phyloP scores from a whole-genome alignment of 2,888 invertebrate genomes.

The Hesperia comma region DNA sequence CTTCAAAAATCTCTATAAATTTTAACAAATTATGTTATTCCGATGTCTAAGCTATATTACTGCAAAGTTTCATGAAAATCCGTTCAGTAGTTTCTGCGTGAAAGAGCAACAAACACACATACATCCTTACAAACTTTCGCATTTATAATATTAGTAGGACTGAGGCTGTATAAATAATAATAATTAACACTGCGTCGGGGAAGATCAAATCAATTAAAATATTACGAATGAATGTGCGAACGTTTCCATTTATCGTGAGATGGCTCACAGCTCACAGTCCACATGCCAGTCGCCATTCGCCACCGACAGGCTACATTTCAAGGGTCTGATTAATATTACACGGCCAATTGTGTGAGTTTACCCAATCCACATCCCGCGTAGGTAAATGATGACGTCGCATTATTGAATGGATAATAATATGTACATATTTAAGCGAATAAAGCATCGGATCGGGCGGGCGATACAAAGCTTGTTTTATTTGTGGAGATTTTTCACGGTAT shows the following conservation, averaged over 20 bases:
- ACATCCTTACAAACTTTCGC: too few species aligned
- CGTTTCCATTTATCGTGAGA: slow-evolving; percentile 19
- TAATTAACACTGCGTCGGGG: slow-evolving; percentile 7
- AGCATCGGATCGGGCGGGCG: slow-evolving; percentile 44
- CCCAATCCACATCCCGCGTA: slow-evolving; percentile 46
- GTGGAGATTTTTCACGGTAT: slow-evolving; percentile 70
- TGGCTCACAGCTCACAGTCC: slow-evolving; percentile 7
- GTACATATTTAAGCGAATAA: slow-evolving; percentile 55
- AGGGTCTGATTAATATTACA: slow-evolving; percentile 59
- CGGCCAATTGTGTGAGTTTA: slow-evolving; percentile 53
- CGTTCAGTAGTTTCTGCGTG: too few species aligned
- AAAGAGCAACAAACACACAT: too few species aligned
- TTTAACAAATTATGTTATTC: too few species aligned
- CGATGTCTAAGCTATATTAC: too few species aligned
- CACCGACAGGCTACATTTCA: slow-evolving; percentile 42
- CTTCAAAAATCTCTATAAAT: too few species aligned
- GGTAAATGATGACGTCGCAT: slow-evolving; percentile 58
- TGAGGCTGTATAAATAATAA: not conserved
- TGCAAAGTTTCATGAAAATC: too few species aligned
- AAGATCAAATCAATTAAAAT: slow-evolving; percentile 31
- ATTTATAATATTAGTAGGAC: too few species aligned
- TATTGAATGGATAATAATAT: slow-evolving; percentile 51
- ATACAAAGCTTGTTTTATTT: slow-evolving; percentile 64
- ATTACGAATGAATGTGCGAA: slow-evolving; percentile 21
- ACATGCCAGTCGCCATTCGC: too few species aligned